Conservation (phyloP, 2,888 invertebrate genomes). For the Syrista parreyssii region DNA sequence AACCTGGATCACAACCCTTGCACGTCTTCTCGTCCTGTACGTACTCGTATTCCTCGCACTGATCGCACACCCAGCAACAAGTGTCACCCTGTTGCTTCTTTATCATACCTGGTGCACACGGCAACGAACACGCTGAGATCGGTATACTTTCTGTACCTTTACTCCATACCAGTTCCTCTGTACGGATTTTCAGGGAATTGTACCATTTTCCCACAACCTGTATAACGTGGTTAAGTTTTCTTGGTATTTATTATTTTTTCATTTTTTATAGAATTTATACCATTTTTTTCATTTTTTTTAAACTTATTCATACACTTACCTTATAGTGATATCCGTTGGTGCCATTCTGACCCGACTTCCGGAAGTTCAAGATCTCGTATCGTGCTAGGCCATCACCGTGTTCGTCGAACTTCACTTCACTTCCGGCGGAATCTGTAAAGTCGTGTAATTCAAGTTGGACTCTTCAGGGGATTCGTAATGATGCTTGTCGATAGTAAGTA, state of each 20-base stretch:
- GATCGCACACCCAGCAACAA: conserved; percentile 84
- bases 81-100: conserved; percentile 77
- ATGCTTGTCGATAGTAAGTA: background rate
- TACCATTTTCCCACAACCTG: conserved; percentile 75
- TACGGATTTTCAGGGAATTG: conserved; percentile 68
- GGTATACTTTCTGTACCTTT: conserved; percentile 70
- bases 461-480: background rate
- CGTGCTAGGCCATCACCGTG: conserved; percentile 80
- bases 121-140: conserved; percentile 76
- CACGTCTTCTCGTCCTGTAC: conserved; percentile 76
- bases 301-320: conserved; percentile 52
- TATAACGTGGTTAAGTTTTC: background rate
- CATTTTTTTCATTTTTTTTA: background rate
- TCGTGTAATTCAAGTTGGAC: background rate
- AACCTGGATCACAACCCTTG: conserved; percentile 73
- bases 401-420: conserved; percentile 76
- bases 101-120: conserved; percentile 76
- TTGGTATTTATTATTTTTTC: background rate
- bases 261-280: background rate
- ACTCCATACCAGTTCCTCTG: conserved; percentile 70
- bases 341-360: conserved; percentile 66
- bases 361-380: conserved; percentile 80
- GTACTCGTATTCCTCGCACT: conserved; percentile 77
- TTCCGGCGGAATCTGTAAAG: conserved; percentile 74
- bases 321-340: conserved; percentile 68